These are phyloP conservation scores for Plusia festucae DNA, from an alignment of 2,888 invertebrate species.

Conservation along the genomic window DNA sequence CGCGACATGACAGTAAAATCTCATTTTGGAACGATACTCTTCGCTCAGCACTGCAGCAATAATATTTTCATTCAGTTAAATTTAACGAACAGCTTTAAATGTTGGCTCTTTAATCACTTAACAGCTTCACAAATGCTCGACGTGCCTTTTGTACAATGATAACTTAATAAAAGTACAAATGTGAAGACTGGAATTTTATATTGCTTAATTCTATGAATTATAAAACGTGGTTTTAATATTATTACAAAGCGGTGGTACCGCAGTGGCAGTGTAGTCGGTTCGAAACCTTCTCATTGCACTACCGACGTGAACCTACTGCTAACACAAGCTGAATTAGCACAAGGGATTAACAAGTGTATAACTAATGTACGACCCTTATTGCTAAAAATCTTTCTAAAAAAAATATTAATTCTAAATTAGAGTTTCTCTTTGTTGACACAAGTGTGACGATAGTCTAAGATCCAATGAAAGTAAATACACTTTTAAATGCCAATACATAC, in stretches of 20 bases:
- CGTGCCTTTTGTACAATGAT: slow-evolving; percentile 13
- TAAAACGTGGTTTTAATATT: too few relatives aligned
- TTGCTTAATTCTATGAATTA: background rate
- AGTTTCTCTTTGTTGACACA: too few relatives aligned
- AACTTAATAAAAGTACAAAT: background rate
- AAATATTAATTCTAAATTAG: too few relatives aligned
- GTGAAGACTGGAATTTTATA: background rate
- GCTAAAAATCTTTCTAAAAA: too few relatives aligned
- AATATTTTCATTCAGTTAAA: slow-evolving; percentile 25
- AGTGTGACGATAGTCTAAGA: slow-evolving; percentile 15
- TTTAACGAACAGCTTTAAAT: slow-evolving; percentile 18
- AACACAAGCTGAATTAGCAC: too few relatives aligned
- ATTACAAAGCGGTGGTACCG: too few relatives aligned
- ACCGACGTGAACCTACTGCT: too few relatives aligned
- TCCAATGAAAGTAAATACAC: slow-evolving; percentile 23
- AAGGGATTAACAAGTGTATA: too few relatives aligned
- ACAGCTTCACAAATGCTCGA: slow-evolving; percentile 19
- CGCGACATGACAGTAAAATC: slow-evolving; percentile 13
- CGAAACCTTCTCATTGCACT: too few relatives aligned
- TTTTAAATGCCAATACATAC: slow-evolving; percentile 28
- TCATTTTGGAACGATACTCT: slow-evolving; percentile 20
- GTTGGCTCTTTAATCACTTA: slow-evolving; percentile 36
- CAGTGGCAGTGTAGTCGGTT: too few relatives aligned
- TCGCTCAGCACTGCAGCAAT: slow-evolving; percentile 17
- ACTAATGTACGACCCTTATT: too few relatives aligned